phyloP scores from a whole-genome alignment of 2,888 invertebrate species.

The Apotomis turbidana region DNA sequence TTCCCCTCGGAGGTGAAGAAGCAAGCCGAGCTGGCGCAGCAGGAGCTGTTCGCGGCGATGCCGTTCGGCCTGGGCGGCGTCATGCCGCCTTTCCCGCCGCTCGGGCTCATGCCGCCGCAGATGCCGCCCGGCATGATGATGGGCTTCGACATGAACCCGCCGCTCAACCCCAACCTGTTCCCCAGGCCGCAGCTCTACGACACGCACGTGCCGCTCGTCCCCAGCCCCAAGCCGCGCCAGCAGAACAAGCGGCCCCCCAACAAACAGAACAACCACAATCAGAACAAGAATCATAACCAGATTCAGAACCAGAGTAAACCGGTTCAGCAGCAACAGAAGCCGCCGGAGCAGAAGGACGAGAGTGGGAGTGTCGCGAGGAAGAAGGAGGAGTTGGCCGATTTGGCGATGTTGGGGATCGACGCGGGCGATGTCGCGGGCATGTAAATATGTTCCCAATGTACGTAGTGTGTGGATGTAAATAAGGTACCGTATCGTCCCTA shows the following conservation, averaged over 20 bases:
- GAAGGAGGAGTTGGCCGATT: constrained; percentile 86
- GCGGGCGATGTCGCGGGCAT: constrained; percentile 88
- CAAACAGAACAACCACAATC: constrained; percentile 43
- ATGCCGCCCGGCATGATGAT: constrained; percentile 60
- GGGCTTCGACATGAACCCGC: constrained; percentile 68
- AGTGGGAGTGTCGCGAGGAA: constrained; percentile 60
- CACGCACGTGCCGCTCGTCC: constrained; percentile 68
- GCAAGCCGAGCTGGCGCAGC: constrained; percentile 47
- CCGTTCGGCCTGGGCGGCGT: constrained; percentile 51
- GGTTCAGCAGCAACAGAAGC: constrained; percentile 8
- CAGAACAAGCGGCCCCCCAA: constrained; percentile 38
- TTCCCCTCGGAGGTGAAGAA: constrained; percentile 78
- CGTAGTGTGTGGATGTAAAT: too few relatives aligned
- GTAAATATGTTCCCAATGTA: constrained; percentile 41
- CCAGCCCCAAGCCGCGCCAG: constrained; percentile 51
- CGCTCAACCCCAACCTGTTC: constrained; percentile 62
- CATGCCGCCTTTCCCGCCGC: constrained; percentile 53
- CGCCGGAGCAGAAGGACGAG: constrained; percentile 41
- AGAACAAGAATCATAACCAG: constrained; percentile 44
- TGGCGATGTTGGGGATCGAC: constrained; percentile 94
- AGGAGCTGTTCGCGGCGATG: constrained; percentile 54
- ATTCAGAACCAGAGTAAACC: constrained; percentile 32
- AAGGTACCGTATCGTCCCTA: too few relatives aligned
- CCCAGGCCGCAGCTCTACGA: constrained; percentile 69
- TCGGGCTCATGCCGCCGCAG: constrained; percentile 52